These are phyloP conservation scores for Melopsittacus undulatus DNA, from an alignment of 2,797 vertebrate species.

Conservation along the genomic window DNA sequence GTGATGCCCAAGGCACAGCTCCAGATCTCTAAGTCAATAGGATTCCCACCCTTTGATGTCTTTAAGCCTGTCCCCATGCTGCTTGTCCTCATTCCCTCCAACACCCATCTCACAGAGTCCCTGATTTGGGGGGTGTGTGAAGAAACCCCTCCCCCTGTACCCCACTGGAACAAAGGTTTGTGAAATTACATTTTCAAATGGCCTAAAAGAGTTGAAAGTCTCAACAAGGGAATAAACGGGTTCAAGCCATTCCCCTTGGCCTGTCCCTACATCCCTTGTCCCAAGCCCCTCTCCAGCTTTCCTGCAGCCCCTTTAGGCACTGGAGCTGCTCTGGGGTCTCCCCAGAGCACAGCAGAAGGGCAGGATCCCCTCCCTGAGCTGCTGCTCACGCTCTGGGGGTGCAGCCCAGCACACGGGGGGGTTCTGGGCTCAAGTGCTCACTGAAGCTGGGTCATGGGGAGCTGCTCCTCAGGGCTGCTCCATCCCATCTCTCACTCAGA, in stretches of 20 bases:
- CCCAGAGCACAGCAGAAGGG: too few species aligned
- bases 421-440: not conserved
- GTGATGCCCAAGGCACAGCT: not conserved
- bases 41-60: not conserved
- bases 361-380: too few species aligned
- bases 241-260: not conserved
- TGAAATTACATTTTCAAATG: not conserved
- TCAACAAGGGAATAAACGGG: not conserved
- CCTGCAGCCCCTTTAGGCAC: too few species aligned
- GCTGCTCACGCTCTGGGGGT: not conserved
- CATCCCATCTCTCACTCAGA: not conserved
- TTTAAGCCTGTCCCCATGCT: rapidly evolving
- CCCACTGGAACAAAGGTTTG: too few species aligned
- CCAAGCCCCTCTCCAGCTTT: too few species aligned
- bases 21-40: rapidly evolving
- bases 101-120: rapidly evolving
- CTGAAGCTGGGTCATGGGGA: not conserved
- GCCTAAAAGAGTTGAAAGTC: not conserved
- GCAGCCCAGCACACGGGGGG: not conserved
- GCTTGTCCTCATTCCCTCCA: not conserved
- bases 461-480: not conserved
- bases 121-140: rapidly evolving
- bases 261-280: not conserved
- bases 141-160: not conserved
- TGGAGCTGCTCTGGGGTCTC: too few species aligned